phyloP scores from a whole-genome alignment of 2,888 invertebrate species.

The Plusia festucae region DNA sequence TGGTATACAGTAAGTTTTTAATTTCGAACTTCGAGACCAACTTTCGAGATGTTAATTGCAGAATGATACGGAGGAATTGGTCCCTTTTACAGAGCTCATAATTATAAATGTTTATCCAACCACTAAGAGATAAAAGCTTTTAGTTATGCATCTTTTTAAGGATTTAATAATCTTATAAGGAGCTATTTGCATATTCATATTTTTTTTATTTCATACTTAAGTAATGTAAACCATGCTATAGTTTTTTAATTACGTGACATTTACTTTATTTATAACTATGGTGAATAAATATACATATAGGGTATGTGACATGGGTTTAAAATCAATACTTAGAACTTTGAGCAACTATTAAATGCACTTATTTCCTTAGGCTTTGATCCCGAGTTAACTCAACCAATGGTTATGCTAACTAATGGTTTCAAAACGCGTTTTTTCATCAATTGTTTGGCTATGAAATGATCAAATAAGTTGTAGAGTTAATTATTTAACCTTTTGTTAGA shows the following conservation, averaged over 20 bases:
- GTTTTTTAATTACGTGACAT: constrained; percentile 13
- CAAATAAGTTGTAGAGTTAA: too few relatives aligned
- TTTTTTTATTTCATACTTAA: constrained; percentile 15
- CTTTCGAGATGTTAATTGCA: constrained; percentile 27
- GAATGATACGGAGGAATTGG: constrained; percentile 18
- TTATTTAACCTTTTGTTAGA: too few relatives aligned
- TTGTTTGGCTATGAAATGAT: too few relatives aligned
- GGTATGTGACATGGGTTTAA: constrained; percentile 1
- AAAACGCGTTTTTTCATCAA: too few relatives aligned
- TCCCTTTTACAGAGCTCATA: constrained; percentile 30
- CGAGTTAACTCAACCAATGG: too few relatives aligned
- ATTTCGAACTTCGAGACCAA: constrained; percentile 27
- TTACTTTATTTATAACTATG: constrained; percentile 14
- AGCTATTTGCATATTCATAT: constrained; percentile 13
- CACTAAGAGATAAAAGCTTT: constrained; percentile 43
- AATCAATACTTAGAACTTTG: too few relatives aligned
- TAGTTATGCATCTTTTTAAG: constrained; percentile 38
- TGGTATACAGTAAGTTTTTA: constrained; percentile 21
- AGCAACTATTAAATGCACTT: too few relatives aligned
- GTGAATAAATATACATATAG: constrained; percentile 8
- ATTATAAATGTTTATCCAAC: constrained; percentile 45
- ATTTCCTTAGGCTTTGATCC: too few relatives aligned
- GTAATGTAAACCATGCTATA: background rate
- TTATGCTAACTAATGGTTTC: too few relatives aligned
- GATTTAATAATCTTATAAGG: constrained; percentile 32